Base-by-base conservation (phyloP, 2,797 vertebrate genomes). In the Enteromius thamalakanensis region DNA sequence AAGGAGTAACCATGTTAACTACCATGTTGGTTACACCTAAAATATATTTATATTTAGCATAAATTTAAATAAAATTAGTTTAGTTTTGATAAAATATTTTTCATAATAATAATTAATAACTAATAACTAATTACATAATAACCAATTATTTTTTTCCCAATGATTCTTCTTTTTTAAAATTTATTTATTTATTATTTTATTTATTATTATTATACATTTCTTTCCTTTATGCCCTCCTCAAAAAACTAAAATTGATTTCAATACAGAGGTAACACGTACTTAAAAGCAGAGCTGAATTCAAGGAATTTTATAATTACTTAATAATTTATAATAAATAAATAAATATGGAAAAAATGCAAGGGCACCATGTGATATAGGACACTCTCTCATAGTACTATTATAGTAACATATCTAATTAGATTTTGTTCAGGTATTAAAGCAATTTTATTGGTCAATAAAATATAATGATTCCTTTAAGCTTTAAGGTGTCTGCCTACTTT, bases 391-490 rank as follows among this genome's bases (percentile, higher is more conserved):
- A n/a, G 49, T 40, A 58, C 72, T 37, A 40, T 76, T 88, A 79
- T 71, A 76, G 76, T 82, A 85, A 84, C 89, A 90, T 81, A 85
- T 85, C 75, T 84, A 76, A 91, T 87, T 69, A 88, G 76, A 65
- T 86, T 89, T 81, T 65, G 68, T 86, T 29, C 76, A 80, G 85
- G 53, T 45, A 70, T 69, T 81, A 55, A 84, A 79, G 79, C 55
- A 79, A 42, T 80, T 86, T 91, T 92, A 86, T 86, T 75, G 85
- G 70, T 69, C 88, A 88, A 88, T 92, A 93, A 92, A 90, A 84
- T 90, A 85, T 90, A 90, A 91, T 84, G 86, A 88, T 87, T 88
- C 87, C 89, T 87, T 74, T 53, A 77, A 55, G 70, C 76, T 87
- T 91, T 87, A 86, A 87, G 87, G 72, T 78, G 70, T 86, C 79